Conservation (phyloP, 1,140 invertebrate genomes). For the Phymorhynchus buccinoides region DNA sequence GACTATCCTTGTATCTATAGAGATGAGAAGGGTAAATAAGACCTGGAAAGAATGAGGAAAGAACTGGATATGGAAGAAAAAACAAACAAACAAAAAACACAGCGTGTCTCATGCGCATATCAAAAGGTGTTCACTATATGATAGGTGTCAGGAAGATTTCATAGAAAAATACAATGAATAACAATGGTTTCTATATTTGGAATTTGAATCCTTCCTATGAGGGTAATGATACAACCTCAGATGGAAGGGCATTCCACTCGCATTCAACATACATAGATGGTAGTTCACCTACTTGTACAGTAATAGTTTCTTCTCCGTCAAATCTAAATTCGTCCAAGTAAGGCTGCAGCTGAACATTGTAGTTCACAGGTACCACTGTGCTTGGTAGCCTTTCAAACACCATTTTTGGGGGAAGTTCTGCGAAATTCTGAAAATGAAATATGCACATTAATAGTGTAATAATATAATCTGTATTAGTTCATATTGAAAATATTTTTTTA, state of each 20-base stretch:
- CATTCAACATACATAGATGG: too few relatives aligned
- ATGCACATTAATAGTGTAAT: neutral
- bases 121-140: neutral
- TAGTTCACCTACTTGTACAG: constrained; percentile 81
- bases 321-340: constrained; percentile 87
- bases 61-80: neutral
- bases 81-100: neutral
- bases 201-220: neutral
- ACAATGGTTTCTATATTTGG: too few relatives aligned
- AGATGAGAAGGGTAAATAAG: neutral
- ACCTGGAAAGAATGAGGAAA: neutral
- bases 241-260: too few relatives aligned
- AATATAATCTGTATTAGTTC: too few relatives aligned
- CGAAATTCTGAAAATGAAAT: neutral
- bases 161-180: too few relatives aligned
- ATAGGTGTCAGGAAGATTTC: neutral
- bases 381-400: constrained; percentile 79
- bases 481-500: too few relatives aligned
- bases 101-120: neutral
- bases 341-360: constrained; percentile 85
- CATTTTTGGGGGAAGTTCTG: constrained; percentile 24
- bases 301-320: constrained; percentile 83
- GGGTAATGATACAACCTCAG: neutral
- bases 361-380: constrained; percentile 85
- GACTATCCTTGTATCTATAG: neutral